Percentiles rank a stretch among this genome's conserved stretches.
These are phyloP conservation scores for Euclidia mi DNA, from an alignment of 2,888 invertebrate species.

Conservation along the genomic window DNA sequence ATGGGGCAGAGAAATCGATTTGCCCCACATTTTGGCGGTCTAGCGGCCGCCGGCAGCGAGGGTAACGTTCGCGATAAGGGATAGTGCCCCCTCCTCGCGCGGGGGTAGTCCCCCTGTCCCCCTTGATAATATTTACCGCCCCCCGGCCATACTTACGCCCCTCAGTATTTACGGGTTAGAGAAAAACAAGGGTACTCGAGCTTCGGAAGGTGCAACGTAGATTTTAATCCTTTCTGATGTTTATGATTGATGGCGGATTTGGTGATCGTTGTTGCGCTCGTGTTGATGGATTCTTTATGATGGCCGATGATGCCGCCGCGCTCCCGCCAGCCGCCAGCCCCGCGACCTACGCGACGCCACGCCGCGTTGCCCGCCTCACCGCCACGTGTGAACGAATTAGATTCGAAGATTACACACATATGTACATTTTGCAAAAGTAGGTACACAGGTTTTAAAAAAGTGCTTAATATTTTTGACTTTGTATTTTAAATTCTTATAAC, in stretches of 20 bases:
- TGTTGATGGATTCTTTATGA: conserved; percentile 88
- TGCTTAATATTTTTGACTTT: too few relatives aligned
- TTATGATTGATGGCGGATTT: conserved; percentile 90
- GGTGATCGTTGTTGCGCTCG: conserved; percentile 83
- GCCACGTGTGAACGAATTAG: conserved; percentile 47
- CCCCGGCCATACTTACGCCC: conserved; percentile 90
- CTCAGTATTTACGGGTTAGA: conserved; percentile 90
- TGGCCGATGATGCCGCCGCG: conserved; percentile 69
- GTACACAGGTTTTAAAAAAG: too few relatives aligned
- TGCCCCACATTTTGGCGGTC: conserved; percentile 89
- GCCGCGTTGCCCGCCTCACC: not conserved
- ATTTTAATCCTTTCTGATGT: conserved; percentile 90
- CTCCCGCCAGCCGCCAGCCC: not conserved
- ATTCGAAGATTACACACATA: conserved; percentile 67
- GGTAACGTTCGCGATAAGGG: conserved; percentile 90
- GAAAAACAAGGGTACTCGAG: conserved; percentile 90
- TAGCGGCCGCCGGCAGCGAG: conserved; percentile 85
- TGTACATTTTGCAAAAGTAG: conserved; percentile 30
- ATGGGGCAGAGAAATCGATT: conserved; percentile 89
- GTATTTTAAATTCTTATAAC: too few relatives aligned
- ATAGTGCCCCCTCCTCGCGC: conserved; percentile 84
- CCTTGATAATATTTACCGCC: conserved; percentile 90
- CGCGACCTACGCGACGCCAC: not conserved
- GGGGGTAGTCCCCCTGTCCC: conserved; percentile 78
- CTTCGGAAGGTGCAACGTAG: conserved; percentile 90